Conservation (phyloP, 1,140 invertebrate species). For the Cyphomyrmex costatus region DNA sequence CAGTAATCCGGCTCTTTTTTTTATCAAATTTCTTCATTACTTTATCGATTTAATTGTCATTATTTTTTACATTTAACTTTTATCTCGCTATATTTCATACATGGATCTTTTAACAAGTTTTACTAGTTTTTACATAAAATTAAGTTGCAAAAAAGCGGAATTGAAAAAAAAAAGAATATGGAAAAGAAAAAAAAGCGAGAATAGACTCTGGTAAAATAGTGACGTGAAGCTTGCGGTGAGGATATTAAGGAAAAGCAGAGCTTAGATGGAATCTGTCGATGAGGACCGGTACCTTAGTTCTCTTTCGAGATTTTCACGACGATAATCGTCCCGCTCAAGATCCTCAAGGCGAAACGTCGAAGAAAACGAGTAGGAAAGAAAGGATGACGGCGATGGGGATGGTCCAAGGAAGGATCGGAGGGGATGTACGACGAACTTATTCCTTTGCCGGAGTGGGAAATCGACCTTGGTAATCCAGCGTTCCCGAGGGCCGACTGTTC, state of each 20-base stretch:
- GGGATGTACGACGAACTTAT: constrained; percentile 60
- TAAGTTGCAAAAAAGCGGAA: constrained; percentile 66
- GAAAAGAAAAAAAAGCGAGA: constrained; percentile 31
- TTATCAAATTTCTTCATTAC: not conserved
- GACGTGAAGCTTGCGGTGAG: constrained; percentile 38
- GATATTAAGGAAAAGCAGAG: constrained; percentile 42
- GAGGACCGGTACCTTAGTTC: constrained; percentile 67
- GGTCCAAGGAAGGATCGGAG: not conserved
- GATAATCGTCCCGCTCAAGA: constrained; percentile 78
- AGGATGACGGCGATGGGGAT: not conserved
- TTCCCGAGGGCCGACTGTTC: constrained; percentile 66
- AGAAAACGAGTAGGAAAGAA: constrained; percentile 54
- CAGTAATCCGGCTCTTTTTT: not conserved
- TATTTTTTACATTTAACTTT: constrained; percentile 38
- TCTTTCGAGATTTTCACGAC: constrained; percentile 75
- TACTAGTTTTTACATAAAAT: constrained; percentile 78
- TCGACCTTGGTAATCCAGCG: constrained; percentile 75
- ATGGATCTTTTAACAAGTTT: constrained; percentile 78
- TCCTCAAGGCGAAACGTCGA: constrained; percentile 66
- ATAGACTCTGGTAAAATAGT: constrained; percentile 29
- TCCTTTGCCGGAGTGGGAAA: constrained; percentile 74
- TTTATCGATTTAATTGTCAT: constrained; percentile 46
- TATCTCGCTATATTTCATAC: constrained; percentile 31
- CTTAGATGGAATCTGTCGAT: constrained; percentile 78
- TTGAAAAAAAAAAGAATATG: constrained; percentile 4